Conservation (phyloP, 2,113 vertebrate genomes). For the Rhodinocichla rosea region DNA sequence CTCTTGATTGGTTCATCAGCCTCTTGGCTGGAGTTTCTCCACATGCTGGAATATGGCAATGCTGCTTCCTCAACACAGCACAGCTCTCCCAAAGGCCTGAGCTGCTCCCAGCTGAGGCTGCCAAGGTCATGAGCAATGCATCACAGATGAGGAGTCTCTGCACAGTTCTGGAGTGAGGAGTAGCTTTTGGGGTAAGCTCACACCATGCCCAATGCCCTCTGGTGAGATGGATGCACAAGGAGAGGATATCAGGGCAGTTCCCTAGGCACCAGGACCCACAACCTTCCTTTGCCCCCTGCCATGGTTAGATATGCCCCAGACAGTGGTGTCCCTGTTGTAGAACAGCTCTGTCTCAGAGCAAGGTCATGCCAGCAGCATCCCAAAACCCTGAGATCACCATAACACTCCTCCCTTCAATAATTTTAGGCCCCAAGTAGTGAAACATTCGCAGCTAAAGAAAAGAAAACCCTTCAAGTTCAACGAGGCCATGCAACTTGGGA, state of each 20-base stretch:
- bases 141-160: neutral
- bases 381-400: neutral
- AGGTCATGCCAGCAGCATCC: neutral
- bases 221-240: neutral
- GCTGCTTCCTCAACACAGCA: neutral
- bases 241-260: neutral
- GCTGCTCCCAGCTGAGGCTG: neutral
- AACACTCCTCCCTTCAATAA: neutral
- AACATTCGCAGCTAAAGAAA: neutral
- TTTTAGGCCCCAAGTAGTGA: neutral
- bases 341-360: neutral
- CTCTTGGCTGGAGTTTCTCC: neutral
- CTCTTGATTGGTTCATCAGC: neutral
- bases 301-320: neutral
- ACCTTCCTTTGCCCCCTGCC: accelerated
- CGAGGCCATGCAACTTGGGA: accelerated
- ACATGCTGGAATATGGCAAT: accelerated
- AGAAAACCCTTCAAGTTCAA: neutral
- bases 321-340: accelerated
- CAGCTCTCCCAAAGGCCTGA: neutral
- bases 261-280: neutral
- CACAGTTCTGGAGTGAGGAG: neutral
- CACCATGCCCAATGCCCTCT: accelerated
- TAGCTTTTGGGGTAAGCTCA: neutral
- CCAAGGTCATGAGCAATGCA: neutral